Conservation (phyloP, 1,140 invertebrate genomes). For the Aethina tumida region DNA sequence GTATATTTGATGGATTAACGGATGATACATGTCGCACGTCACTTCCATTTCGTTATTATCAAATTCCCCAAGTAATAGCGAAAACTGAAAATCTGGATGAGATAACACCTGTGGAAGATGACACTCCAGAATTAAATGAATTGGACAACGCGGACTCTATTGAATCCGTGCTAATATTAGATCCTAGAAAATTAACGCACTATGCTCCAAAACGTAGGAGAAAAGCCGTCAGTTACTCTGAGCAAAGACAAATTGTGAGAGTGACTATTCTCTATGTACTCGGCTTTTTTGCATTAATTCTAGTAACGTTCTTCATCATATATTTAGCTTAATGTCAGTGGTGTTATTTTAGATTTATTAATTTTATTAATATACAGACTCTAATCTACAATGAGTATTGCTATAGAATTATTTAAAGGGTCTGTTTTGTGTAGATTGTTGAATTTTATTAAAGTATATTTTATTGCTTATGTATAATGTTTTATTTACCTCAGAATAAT, state of each 20-base stretch:
- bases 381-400: too few species aligned
- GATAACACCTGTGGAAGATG: slow-evolving; percentile 28
- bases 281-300: slow-evolving; percentile 40
- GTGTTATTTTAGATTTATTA: slow-evolving; percentile 11
- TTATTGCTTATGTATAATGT: too few species aligned
- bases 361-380: slow-evolving; percentile 9
- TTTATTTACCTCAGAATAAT: too few species aligned
- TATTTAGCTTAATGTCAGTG: slow-evolving; percentile 36
- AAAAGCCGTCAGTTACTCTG: slow-evolving; percentile 31
- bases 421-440: too few species aligned
- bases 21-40: slow-evolving; percentile 7
- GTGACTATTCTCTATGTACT: slow-evolving; percentile 42
- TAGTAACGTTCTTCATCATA: slow-evolving; percentile 44
- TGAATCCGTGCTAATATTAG: slow-evolving; percentile 36
- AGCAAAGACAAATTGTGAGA: slow-evolving; percentile 40
- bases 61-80: slow-evolving; percentile 6
- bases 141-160: neutral
- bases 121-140: slow-evolving; percentile 6
- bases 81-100: slow-evolving; percentile 27
- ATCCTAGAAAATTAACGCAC: slow-evolving; percentile 34
- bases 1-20: slow-evolving; percentile 2
- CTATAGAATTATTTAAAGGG: too few species aligned
- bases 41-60: slow-evolving; percentile 12
- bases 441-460: too few species aligned
- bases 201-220: slow-evolving; percentile 24